These are phyloP conservation scores for Caprella mutica DNA, from an alignment of 2,888 invertebrate genomes.

Conservation along the genomic window DNA sequence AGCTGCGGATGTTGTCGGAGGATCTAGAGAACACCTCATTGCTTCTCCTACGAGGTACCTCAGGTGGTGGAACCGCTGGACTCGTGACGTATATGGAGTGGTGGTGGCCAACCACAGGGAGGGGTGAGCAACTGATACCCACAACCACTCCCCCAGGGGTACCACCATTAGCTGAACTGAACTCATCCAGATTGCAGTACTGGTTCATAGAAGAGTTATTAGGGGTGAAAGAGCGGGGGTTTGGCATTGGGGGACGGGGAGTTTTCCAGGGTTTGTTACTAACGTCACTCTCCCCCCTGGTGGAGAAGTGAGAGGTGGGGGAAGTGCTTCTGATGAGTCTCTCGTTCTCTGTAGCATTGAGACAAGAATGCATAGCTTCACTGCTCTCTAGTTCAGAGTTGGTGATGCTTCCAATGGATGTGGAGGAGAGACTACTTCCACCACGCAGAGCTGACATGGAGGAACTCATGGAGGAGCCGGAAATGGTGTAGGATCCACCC, in stretches of 20 bases:
- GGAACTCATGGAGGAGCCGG: not conserved
- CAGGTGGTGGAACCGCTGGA: not conserved
- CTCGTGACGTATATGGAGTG: constrained; percentile 8
- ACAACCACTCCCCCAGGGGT: constrained; percentile 6
- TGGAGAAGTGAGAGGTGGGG: not conserved
- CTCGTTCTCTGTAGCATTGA: not conserved
- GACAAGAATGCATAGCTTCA: not conserved
- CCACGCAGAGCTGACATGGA: too few species aligned
- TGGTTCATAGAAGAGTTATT: too few species aligned
- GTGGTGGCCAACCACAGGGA: not conserved
- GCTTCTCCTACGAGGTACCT: not conserved
- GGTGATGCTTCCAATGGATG: too few species aligned
- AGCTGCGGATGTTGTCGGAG: not conserved
- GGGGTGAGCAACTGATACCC: constrained; percentile 2
- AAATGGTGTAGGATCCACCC: constrained; percentile 61
- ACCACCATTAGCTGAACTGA: too few species aligned
- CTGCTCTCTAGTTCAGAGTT: not conserved
- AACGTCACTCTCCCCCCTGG: too few species aligned
- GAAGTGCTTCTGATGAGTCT: not conserved
- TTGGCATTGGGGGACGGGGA: too few species aligned
- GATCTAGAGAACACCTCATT: too few species aligned
- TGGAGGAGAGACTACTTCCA: too few species aligned
- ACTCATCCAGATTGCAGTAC: too few species aligned
- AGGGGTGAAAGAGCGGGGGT: too few species aligned
- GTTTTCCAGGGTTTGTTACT: too few species aligned